Evolutionary conservation across 2,888 invertebrate species (phyloP).

Genomic region (Carterocephalus palaemon): DNA sequence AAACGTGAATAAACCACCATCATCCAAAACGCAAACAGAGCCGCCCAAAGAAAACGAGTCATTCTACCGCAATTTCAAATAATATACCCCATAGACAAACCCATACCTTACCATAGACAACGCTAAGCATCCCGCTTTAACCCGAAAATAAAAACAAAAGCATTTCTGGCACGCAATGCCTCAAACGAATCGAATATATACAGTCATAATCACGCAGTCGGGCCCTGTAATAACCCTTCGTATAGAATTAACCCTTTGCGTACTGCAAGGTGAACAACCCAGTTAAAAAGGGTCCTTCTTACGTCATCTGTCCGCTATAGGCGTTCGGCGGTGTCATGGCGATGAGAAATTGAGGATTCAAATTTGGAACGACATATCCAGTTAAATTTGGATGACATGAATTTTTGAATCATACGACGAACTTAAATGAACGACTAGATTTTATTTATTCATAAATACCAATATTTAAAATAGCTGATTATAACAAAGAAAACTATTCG

Average conservation of each 20-base stretch:
- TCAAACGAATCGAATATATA: slow-evolving; percentile 46
- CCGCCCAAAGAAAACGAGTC: slow-evolving; percentile 32
- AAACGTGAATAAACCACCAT: slow-evolving; percentile 37
- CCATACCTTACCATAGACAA: slow-evolving; percentile 35
- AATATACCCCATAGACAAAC: slow-evolving; percentile 8
- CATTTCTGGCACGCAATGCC: slow-evolving; percentile 58
- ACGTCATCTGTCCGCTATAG: slow-evolving; percentile 27
- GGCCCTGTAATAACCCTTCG: slow-evolving; percentile 61
- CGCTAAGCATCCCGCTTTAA: slow-evolving; percentile 47
- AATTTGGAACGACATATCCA: no score
- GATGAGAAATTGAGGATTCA: slow-evolving; percentile 10
- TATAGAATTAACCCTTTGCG: slow-evolving; percentile 73
- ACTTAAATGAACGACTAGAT: no score
- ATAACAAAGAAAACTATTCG: no score
- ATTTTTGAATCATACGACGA: no score
- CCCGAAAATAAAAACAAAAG: slow-evolving; percentile 57
- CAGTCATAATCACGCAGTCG: slow-evolving; percentile 53
- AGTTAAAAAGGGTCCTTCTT: slow-evolving; percentile 63
- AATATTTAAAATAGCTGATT: no score
- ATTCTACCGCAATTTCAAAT: slow-evolving; percentile 13
- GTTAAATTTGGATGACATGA: no score
- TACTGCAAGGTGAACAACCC: slow-evolving; percentile 73
- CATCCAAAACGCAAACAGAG: slow-evolving; percentile 36
- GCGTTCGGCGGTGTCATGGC: slow-evolving; percentile 15
- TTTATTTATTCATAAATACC: no score